Percentiles rank a stretch among this genome's conserved stretches.
These are phyloP conservation scores for Taurulus bubalis DNA, from an alignment of 2,113 vertebrate species.

Conservation along the genomic window DNA sequence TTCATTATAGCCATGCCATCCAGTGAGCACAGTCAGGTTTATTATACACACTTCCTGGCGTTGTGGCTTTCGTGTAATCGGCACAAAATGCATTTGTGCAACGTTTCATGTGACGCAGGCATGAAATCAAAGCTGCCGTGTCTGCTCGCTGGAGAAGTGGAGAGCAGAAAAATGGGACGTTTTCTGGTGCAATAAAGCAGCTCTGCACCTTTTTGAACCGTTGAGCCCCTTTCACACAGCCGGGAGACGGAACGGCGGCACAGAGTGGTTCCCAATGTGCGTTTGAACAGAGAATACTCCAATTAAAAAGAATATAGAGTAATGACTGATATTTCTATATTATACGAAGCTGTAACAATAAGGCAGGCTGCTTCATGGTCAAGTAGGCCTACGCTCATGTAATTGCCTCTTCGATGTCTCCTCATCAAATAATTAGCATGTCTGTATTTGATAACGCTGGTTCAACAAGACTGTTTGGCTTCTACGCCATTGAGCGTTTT, in stretches of 20 bases:
- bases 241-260: no score
- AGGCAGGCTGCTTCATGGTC: background rate
- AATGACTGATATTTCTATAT: background rate
- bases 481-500: no score
- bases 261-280: no score
- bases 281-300: no score
- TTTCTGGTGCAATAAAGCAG: background rate
- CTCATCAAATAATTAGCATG: no score
- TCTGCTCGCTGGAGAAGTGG: background rate
- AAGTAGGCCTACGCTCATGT: background rate
- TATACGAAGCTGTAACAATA: background rate
- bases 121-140: background rate
- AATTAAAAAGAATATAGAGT: background rate
- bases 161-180: background rate
- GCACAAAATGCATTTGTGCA: background rate
- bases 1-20: constrained; percentile 4
- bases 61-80: background rate
- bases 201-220: background rate
- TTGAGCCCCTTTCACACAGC: no score
- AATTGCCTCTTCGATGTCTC: no score
- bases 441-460: no score
- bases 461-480: no score
- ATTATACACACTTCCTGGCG: background rate
- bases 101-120: background rate
- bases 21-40: background rate